phyloP scores from a whole-genome alignment of 1,140 invertebrate species.

The Drosophila mayri region DNA sequence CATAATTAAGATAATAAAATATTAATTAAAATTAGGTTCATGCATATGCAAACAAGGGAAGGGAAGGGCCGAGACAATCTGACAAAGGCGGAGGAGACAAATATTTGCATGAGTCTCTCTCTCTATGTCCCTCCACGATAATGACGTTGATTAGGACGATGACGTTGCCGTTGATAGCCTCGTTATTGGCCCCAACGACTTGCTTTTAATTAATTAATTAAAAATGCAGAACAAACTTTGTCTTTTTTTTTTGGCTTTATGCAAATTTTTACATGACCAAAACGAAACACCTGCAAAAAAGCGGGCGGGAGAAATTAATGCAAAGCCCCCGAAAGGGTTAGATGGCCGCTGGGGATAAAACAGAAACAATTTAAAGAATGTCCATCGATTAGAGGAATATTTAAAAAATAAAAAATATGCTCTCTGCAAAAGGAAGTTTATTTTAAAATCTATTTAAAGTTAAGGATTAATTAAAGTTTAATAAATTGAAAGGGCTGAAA shows the following conservation, averaged over 20 bases:
- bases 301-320: slow-evolving; percentile 37
- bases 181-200: slow-evolving; percentile 71
- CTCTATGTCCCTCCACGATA: slow-evolving; percentile 38
- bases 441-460: not conserved
- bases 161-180: slow-evolving; percentile 72
- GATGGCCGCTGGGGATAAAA: slow-evolving; percentile 19
- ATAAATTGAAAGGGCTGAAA: too few species aligned
- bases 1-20: slow-evolving; percentile 85
- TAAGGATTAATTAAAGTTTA: too few species aligned
- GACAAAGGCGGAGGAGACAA: slow-evolving; percentile 50
- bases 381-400: slow-evolving; percentile 9
- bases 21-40: slow-evolving; percentile 84
- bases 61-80: slow-evolving; percentile 8
- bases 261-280: slow-evolving; percentile 67
- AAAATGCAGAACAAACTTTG: slow-evolving; percentile 67
- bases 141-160: slow-evolving; percentile 73
- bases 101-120: slow-evolving; percentile 60
- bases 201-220: slow-evolving; percentile 83
- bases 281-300: slow-evolving; percentile 58
- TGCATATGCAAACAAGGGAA: slow-evolving; percentile 73
- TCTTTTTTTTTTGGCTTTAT: slow-evolving; percentile 59
- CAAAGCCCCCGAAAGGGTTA: slow-evolving; percentile 41
- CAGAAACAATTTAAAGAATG: slow-evolving; percentile 34
- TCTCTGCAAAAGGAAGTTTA: not conserved
- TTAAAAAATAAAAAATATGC: not conserved